Base-by-base conservation (phyloP, 2,797 vertebrate species). In the Pipistrellus kuhlii region DNA sequence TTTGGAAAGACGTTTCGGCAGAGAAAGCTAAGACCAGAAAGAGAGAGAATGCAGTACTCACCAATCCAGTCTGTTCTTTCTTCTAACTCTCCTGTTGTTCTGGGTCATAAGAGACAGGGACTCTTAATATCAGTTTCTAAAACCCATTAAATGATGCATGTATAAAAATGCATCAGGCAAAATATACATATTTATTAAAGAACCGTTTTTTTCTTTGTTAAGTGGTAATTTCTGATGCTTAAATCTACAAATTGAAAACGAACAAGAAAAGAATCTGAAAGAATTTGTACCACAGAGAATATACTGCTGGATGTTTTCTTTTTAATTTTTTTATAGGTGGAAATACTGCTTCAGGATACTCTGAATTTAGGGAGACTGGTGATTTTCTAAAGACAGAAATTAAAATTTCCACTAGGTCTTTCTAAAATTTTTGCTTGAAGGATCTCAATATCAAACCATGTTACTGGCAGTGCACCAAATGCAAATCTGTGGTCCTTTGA, bases 401-500 rank as follows among this genome's bases (percentile, higher is more conserved):
- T 59, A 38, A 57, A 53, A 2, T 94, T 82, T 93, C 41, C 14
- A n/a, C 11, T 68, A 84, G 5, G 12, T 81, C 11, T 88, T 68
- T 3, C 44, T 73, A 90, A 85, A 6, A 57, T 30, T 82, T 84
- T 68, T 69, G 10, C 27, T 53, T 77, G 6, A 15, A 59, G 3
- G 30, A 86, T 51, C 73, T 85, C 75, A 78, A 4, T 35, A 51
- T 69, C 27, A 88, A 90, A 10, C 3, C 25, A 77, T 59, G 27
- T 44, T 62, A 78, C 18, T 75, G 38, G 38, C 25, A 64, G 21
- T 17, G 15, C 25, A 69, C 20, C 21, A 86, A 83, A 32, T 44
- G 46, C 35, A 94, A 80, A 90, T 59, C 23, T 82, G 23, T 64
- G 6, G 35, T 69, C 68, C 77, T 94, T 59, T 69, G 88, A 92